Evolutionary conservation across 2,113 vertebrate species (phyloP).

Genomic region (Candoia aspera): DNA sequence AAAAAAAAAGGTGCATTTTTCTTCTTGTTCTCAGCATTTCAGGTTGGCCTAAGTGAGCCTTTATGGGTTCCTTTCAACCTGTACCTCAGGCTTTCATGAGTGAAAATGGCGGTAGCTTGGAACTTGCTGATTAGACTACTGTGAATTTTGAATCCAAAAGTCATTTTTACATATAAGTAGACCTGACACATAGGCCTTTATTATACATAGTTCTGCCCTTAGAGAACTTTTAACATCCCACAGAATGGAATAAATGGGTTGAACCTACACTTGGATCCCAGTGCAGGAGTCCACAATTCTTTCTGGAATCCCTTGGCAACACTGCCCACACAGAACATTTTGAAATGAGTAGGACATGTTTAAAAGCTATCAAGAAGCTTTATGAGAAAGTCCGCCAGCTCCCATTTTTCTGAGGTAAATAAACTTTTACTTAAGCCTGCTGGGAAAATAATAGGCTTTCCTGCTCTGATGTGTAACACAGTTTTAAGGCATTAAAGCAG

Average conservation of each 20-base stretch:
- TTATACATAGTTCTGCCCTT: background rate
- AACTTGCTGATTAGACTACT: background rate
- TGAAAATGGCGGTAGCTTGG: background rate
- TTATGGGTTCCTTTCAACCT: background rate
- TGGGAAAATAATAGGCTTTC: slow-evolving; percentile 27
- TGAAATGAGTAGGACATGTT: background rate
- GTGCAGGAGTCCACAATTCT: background rate
- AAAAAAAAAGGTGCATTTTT: background rate
- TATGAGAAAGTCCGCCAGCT: background rate
- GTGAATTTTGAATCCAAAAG: background rate
- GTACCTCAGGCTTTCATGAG: background rate
- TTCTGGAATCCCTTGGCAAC: background rate
- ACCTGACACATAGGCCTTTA: background rate
- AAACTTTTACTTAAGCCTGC: background rate
- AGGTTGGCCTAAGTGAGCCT: background rate
- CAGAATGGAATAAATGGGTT: background rate
- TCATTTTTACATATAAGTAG: background rate
- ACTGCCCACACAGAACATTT: slow-evolving; percentile 4
- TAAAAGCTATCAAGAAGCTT: background rate
- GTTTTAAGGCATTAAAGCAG: slow-evolving; percentile 4
- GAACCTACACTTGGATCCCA: background rate
- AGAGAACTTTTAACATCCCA: background rate
- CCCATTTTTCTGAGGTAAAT: slow-evolving; percentile 12
- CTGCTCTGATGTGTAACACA: background rate
- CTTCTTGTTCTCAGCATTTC: background rate